These are phyloP conservation scores for Phalacrocorax aristotelis DNA, from an alignment of 2,113 vertebrate genomes.

Conservation along the genomic window DNA sequence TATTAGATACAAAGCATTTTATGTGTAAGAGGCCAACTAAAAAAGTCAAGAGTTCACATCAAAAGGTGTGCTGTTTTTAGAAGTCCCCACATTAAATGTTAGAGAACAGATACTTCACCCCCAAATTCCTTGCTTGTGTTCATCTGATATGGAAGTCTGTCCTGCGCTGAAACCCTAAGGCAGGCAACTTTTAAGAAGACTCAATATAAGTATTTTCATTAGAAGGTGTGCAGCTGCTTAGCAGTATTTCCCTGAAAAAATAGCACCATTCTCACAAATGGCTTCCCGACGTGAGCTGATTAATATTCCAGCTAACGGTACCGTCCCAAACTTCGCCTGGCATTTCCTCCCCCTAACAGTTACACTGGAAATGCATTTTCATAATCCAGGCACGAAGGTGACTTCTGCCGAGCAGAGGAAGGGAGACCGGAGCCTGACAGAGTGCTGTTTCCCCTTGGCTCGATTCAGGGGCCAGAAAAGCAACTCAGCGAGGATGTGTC, in stretches of 20 bases:
- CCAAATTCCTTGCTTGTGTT: not conserved
- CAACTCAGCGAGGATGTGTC: not conserved
- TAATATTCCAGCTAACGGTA: not conserved
- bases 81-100: not conserved
- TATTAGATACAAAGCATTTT: not conserved
- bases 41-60: not conserved
- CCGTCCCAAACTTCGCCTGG: not conserved
- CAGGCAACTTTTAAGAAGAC: not conserved
- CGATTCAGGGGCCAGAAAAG: not conserved
- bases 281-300: slow-evolving; percentile 2
- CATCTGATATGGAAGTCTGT: not conserved
- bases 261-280: not conserved
- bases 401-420: not conserved
- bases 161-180: not conserved
- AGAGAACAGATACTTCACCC: not conserved
- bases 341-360: not conserved
- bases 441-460: not conserved
- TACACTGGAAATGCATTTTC: not conserved
- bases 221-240: not conserved
- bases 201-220: accelerated
- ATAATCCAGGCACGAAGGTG: not conserved
- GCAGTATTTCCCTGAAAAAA: not conserved
- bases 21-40: not conserved
- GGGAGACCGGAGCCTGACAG: not conserved
- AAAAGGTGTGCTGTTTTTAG: not conserved